Percentiles rank a stretch among this genome's conserved stretches.
phyloP scores from a whole-genome alignment of 2,888 invertebrate genomes.

The Acrobasis repandana region DNA sequence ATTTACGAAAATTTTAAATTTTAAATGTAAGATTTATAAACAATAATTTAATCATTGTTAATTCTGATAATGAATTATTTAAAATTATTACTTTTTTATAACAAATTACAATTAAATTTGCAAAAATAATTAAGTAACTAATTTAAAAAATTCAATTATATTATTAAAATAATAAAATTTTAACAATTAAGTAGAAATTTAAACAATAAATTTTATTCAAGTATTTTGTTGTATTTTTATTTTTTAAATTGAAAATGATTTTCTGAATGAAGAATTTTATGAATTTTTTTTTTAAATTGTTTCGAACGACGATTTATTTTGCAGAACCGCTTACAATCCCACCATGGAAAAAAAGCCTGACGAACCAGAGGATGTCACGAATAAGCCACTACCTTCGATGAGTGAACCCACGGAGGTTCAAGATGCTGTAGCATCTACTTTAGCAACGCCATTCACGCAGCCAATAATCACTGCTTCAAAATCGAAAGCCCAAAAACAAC shows the following conservation, averaged over 20 bases:
- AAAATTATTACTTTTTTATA: slow-evolving; percentile 30
- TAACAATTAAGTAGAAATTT: slow-evolving; percentile 29
- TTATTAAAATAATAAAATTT: slow-evolving; percentile 1
- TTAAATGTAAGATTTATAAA: slow-evolving; percentile 27
- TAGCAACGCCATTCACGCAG: slow-evolving; percentile 36
- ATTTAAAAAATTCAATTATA: not conserved
- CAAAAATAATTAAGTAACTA: slow-evolving; percentile 25
- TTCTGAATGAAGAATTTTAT: slow-evolving; percentile 10
- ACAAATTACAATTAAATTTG: slow-evolving; percentile 32
- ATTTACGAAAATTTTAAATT: slow-evolving; percentile 26
- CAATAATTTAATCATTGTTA: slow-evolving; percentile 23
- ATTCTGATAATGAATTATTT: slow-evolving; percentile 14
- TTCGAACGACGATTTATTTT: slow-evolving; percentile 29
- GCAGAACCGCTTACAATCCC: not conserved
- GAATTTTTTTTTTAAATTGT: slow-evolving; percentile 23
- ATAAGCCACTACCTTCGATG: slow-evolving; percentile 36
- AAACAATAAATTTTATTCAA: slow-evolving; percentile 33
- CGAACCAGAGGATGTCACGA: slow-evolving; percentile 25
- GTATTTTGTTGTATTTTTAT: slow-evolving; percentile 27
- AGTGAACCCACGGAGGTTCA: slow-evolving; percentile 35
- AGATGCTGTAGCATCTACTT: slow-evolving; percentile 36
- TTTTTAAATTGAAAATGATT: no score
- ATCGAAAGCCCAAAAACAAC: slow-evolving; percentile 40
- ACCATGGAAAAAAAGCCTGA: not conserved
- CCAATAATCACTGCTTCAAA: slow-evolving; percentile 34